These are phyloP conservation scores for Parnassius smintheus DNA, from an alignment of 2,888 invertebrate species.

Conservation along the genomic window DNA sequence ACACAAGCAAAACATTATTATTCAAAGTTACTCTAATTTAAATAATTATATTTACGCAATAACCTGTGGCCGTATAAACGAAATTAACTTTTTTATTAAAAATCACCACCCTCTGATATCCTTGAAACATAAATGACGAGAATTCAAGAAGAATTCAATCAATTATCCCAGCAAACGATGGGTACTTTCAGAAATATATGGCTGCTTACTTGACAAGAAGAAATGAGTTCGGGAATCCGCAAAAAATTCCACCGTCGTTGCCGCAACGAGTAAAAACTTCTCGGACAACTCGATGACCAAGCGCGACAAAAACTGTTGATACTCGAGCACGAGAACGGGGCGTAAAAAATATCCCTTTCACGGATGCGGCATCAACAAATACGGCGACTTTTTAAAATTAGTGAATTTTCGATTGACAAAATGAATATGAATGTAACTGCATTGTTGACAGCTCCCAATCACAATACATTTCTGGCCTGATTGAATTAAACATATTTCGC, in stretches of 20 bases:
- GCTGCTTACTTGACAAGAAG: slow-evolving; percentile 62
- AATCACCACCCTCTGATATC: not conserved
- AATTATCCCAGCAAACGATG: slow-evolving; percentile 65
- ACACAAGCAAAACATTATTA: too few relatives aligned
- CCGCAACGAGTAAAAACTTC: slow-evolving; percentile 63
- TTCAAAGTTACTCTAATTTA: too few relatives aligned
- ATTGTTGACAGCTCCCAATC: slow-evolving; percentile 13
- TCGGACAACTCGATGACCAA: slow-evolving; percentile 58
- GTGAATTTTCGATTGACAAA: slow-evolving; percentile 26
- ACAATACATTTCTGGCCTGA: slow-evolving; percentile 8
- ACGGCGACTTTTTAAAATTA: slow-evolving; percentile 40
- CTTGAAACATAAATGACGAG: slow-evolving; percentile 41
- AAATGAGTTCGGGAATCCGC: slow-evolving; percentile 63
- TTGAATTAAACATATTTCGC: too few relatives aligned
- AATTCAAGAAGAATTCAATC: slow-evolving; percentile 69
- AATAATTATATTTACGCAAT: too few relatives aligned
- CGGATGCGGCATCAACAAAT: slow-evolving; percentile 66
- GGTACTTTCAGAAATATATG: slow-evolving; percentile 66
- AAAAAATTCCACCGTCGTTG: slow-evolving; percentile 61
- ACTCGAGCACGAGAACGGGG: slow-evolving; percentile 52
- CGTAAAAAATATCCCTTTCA: slow-evolving; percentile 55
- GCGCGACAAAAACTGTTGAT: slow-evolving; percentile 63
- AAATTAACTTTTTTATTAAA: too few relatives aligned
- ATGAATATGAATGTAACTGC: slow-evolving; percentile 20
- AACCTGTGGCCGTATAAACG: too few relatives aligned